Conservation (phyloP, 1,140 invertebrate species). For the Philotrypesis tridentata region DNA sequence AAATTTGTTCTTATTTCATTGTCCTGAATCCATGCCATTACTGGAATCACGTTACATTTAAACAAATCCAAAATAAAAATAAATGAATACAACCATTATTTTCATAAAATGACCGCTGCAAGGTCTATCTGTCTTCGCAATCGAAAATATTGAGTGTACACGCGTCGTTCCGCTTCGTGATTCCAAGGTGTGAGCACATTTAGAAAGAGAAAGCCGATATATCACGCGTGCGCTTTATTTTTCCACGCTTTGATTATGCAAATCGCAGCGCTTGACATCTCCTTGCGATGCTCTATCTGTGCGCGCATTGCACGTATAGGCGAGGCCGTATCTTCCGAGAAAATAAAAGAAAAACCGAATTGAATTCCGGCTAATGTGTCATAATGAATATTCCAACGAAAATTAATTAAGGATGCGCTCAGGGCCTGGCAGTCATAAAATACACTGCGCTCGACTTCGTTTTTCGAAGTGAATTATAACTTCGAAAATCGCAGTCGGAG, state of each 20-base stretch:
- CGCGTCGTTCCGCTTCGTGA: not conserved
- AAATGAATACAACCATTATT: no score
- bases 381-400: constrained; percentile 9
- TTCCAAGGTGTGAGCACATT: not conserved
- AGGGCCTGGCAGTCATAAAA: constrained; percentile 2
- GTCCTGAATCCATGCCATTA: no score
- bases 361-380: not conserved
- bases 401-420: constrained; percentile 27
- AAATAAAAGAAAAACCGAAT: not conserved
- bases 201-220: not conserved
- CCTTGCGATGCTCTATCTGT: not conserved
- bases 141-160: no score
- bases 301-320: not conserved
- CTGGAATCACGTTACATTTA: no score
- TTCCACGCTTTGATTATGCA: no score
- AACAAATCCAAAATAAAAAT: no score
- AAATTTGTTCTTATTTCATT: no score
- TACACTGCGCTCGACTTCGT: constrained; percentile 24
- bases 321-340: not conserved
- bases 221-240: not conserved
- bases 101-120: no score
- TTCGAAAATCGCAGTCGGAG: constrained; percentile 5
- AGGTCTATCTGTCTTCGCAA: no score
- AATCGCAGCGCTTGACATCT: no score
- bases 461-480: constrained; percentile 42